Percentiles rank a stretch among this genome's conserved stretches.
Evolutionary conservation across 2,113 vertebrate genomes (phyloP).

Genomic region (Paraplagusia blochii): DNA sequence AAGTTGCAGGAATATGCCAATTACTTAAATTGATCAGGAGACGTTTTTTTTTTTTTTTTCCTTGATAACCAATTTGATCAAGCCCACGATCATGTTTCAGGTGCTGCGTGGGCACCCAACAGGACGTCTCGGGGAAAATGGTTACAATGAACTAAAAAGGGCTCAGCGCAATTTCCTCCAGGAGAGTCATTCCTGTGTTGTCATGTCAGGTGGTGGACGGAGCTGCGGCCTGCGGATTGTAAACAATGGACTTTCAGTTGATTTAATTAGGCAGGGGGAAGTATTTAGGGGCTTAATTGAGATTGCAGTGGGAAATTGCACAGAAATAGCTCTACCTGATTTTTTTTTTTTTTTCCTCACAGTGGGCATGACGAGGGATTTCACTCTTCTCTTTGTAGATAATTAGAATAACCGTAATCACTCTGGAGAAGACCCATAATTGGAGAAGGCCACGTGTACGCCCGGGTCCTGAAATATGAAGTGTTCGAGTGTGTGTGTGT

Average conservation of each 20-base stretch:
- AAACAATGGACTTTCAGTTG: conserved; percentile 92
- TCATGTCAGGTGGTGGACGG: conserved; percentile 73
- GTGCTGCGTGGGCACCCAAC: conserved; percentile 60
- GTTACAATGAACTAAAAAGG: conserved; percentile 81
- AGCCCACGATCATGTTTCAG: conserved; percentile 93
- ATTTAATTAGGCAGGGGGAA: conserved; percentile 95
- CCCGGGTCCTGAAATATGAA: conserved; percentile 52
- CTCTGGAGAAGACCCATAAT: conserved; percentile 73
- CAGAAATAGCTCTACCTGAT: conserved; percentile 76
- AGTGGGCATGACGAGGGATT: conserved; percentile 73
- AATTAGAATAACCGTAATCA: conserved; percentile 80
- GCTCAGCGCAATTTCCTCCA: conserved; percentile 87
- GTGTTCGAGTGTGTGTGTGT: conserved; percentile 25
- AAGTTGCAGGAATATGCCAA: conserved; percentile 98
- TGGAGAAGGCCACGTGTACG: conserved; percentile 52
- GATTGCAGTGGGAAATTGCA: conserved; percentile 91
- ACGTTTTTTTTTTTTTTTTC: conserved; percentile 71
- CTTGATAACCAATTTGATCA: conserved; percentile 96
- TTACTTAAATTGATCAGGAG: conserved; percentile 99
- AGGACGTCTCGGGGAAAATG: conserved; percentile 77
- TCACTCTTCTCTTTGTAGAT: conserved; percentile 71
- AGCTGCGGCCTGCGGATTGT: conserved; percentile 70
- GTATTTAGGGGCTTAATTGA: conserved; percentile 94
- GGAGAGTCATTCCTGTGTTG: conserved; percentile 80
- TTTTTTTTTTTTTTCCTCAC: conserved; percentile 52